These are phyloP conservation scores for Xenentodon cancila DNA, from an alignment of 2,797 vertebrate genomes.

Conservation along the genomic window DNA sequence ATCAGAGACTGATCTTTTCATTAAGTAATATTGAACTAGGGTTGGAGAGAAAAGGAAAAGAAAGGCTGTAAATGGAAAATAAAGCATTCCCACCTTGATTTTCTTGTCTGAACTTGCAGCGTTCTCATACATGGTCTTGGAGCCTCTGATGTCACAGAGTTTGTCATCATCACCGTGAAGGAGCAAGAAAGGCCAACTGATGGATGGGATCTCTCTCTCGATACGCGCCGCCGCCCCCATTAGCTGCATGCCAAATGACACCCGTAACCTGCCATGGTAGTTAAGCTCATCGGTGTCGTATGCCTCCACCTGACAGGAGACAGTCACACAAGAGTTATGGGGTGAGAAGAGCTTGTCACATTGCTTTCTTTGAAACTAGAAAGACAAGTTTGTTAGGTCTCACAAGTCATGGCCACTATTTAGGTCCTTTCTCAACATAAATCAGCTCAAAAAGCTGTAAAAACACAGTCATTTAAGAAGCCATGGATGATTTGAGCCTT, in stretches of 20 bases:
- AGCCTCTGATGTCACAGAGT: conserved; percentile 92
- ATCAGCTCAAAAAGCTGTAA: too few species aligned
- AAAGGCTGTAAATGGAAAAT: not conserved
- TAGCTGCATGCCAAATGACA: conserved; percentile 91
- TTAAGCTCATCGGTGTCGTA: conserved; percentile 89
- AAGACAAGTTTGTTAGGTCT: too few species aligned
- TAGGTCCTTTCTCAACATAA: too few species aligned
- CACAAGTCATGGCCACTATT: too few species aligned
- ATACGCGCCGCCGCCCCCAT: conserved; percentile 88
- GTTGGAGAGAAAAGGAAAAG: too few species aligned
- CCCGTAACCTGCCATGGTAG: conserved; percentile 88
- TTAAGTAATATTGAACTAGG: too few species aligned
- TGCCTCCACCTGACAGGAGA: conserved; percentile 84
- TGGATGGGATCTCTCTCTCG: conserved; percentile 86
- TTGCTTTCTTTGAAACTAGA: not conserved
- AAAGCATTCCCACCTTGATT: conserved; percentile 83
- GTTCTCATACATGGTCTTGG: conserved; percentile 88
- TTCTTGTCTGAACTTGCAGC: conserved; percentile 92
- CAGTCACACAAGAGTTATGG: not conserved
- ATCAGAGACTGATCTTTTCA: too few species aligned
- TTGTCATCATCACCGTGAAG: conserved; percentile 92
- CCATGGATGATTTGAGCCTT: too few species aligned
- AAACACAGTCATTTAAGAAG: too few species aligned
- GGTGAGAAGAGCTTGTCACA: not conserved
- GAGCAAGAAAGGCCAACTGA: conserved; percentile 90